Conservation (phyloP, 1,140 invertebrate genomes). For the Trissolcus basalis region DNA sequence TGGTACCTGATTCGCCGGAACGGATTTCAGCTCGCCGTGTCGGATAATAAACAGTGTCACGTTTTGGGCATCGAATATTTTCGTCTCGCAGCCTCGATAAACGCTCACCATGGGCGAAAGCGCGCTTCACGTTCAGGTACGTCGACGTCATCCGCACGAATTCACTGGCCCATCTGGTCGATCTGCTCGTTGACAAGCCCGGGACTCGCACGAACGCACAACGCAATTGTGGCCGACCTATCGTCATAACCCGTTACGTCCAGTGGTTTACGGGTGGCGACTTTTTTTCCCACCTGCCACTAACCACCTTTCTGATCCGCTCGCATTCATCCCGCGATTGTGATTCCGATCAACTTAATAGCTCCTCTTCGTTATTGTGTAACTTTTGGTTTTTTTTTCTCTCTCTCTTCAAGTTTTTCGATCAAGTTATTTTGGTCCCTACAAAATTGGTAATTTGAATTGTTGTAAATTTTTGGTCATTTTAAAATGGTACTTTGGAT, state of each 20-base stretch:
- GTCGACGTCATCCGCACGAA: slow-evolving; percentile 51
- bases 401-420: too few relatives aligned
- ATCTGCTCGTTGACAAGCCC: slow-evolving; percentile 6
- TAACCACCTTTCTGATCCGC: background rate
- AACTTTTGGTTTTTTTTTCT: too few relatives aligned
- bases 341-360: background rate
- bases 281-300: background rate
- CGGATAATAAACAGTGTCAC: slow-evolving; percentile 45
- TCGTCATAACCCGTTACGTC: slow-evolving; percentile 21
- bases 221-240: slow-evolving; percentile 7
- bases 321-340: background rate
- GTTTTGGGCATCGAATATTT: slow-evolving; percentile 46
- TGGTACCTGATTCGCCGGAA: slow-evolving; percentile 22
- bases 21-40: slow-evolving; percentile 29
- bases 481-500: too few relatives aligned
- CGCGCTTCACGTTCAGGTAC: slow-evolving; percentile 63
- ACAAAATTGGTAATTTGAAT: too few relatives aligned
- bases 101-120: slow-evolving; percentile 55
- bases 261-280: slow-evolving; percentile 5
- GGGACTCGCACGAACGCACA: slow-evolving; percentile 10
- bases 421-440: too few relatives aligned
- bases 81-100: slow-evolving; percentile 40
- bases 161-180: slow-evolving; percentile 12
- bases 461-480: too few relatives aligned
- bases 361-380: too few relatives aligned